Evolutionary conservation across 2,113 vertebrate genomes (phyloP).

Genomic region (Scomber japonicus): DNA sequence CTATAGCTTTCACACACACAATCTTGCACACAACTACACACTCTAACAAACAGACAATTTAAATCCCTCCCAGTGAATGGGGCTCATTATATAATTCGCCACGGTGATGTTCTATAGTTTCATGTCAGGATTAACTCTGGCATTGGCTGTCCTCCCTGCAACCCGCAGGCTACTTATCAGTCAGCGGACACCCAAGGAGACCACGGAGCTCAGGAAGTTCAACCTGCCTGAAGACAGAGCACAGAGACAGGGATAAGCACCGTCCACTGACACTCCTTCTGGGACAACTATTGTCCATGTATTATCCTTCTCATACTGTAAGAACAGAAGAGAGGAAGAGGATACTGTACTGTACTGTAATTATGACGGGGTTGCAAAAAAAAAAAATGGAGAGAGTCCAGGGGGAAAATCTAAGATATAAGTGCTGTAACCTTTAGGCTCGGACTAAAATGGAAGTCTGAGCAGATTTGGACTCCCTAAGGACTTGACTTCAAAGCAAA

Average conservation of each 20-base stretch:
- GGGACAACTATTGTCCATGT: slow-evolving; percentile 23
- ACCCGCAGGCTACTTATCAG: slow-evolving; percentile 47
- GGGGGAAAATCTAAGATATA: neutral
- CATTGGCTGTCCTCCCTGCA: slow-evolving; percentile 44
- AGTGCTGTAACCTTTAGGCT: neutral
- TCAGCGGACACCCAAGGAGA: slow-evolving; percentile 17
- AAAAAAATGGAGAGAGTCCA: neutral
- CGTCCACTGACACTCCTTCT: neutral
- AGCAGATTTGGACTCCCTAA: neutral
- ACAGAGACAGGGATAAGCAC: slow-evolving; percentile 28
- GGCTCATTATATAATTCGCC: slow-evolving; percentile 25
- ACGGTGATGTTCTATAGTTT: slow-evolving; percentile 26
- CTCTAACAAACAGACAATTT: neutral
- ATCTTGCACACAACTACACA: neutral
- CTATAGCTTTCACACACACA: neutral
- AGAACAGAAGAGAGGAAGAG: slow-evolving; percentile 1
- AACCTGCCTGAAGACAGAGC: slow-evolving; percentile 29
- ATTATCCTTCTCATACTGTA: slow-evolving; percentile 14
- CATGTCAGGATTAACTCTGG: slow-evolving; percentile 32
- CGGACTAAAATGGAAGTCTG: neutral
- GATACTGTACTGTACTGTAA: neutral
- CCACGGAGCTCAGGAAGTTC: slow-evolving; percentile 15
- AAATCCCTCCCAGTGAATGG: slow-evolving; percentile 23
- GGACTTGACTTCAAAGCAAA: neutral
- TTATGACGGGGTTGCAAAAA: neutral